Conservation (phyloP, 2,113 vertebrate species). For the Pantherophis guttatus region DNA sequence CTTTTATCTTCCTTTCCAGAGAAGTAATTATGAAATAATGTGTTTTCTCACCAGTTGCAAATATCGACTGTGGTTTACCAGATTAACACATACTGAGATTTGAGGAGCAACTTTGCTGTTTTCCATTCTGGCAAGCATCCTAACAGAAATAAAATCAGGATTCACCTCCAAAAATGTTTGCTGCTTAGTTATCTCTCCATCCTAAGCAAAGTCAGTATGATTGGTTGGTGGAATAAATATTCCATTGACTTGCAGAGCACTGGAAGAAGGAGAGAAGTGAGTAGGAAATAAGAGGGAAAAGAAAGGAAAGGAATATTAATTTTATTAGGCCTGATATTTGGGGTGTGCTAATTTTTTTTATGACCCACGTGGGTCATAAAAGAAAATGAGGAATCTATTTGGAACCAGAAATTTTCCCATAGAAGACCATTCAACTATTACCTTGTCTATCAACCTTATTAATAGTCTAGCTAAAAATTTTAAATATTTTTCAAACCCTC, state of each 20-base stretch:
- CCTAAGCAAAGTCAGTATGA: not conserved
- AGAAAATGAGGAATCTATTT: not conserved
- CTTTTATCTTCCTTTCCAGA: not conserved
- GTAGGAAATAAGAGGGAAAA: not conserved
- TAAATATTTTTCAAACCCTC: conserved; percentile 32
- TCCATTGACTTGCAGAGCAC: not conserved
- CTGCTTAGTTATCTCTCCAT: not conserved
- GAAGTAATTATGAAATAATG: not conserved
- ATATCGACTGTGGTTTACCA: conserved; percentile 2
- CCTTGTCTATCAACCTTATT: not conserved
- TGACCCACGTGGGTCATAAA: not conserved
- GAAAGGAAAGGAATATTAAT: not conserved
- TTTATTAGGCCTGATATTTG: not conserved
- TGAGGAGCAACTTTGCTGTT: not conserved
- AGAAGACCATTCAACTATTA: not conserved
- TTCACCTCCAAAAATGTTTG: not conserved
- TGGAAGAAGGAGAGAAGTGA: not conserved
- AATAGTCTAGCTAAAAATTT: conserved; percentile 23
- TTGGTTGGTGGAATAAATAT: not conserved
- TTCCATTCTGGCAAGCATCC: not conserved
- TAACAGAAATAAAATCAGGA: not conserved
- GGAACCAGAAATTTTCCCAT: not conserved
- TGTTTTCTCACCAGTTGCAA: conserved; percentile 1
- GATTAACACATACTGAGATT: not conserved
- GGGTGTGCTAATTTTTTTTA: not conserved